Conservation (phyloP, 1,140 invertebrate species). For the Drosophila burlai region DNA sequence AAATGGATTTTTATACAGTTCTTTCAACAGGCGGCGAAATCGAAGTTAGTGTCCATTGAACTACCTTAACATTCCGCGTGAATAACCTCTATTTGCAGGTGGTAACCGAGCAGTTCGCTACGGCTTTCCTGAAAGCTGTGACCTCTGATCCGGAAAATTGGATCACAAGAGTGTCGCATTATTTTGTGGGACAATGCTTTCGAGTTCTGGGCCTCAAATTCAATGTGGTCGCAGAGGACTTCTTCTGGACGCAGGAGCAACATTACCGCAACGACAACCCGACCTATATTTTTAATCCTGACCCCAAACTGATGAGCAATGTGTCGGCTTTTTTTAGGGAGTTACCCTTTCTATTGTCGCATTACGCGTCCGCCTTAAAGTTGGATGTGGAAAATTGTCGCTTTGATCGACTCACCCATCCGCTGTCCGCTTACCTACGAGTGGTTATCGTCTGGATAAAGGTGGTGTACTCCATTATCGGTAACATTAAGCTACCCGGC, state of each 20-base stretch:
- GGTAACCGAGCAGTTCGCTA: constrained; percentile 13
- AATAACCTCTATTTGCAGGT: constrained; percentile 3
- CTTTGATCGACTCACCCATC: constrained; percentile 40
- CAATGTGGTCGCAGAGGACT: constrained; percentile 36
- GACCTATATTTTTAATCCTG: constrained; percentile 43
- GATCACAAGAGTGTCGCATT: constrained; percentile 36
- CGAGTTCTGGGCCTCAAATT: constrained; percentile 44
- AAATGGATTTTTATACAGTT: constrained; percentile 55
- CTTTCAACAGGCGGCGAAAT: constrained; percentile 37
- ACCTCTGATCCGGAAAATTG: constrained; percentile 43
- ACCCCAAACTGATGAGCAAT: constrained; percentile 26
- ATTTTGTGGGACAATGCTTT: constrained; percentile 65
- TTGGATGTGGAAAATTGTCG: neutral
- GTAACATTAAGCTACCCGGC: constrained; percentile 1
- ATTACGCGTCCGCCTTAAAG: neutral
- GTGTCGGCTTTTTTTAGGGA: constrained; percentile 39
- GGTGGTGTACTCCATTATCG: constrained; percentile 35
- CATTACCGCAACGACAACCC: constrained; percentile 50
- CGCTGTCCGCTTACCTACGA: constrained; percentile 46
- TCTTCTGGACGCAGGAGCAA: constrained; percentile 29
- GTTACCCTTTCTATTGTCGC: constrained; percentile 25
- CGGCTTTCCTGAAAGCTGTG: constrained; percentile 37
- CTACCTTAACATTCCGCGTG: neutral
- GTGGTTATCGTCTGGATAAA: constrained; percentile 40
- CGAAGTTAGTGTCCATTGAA: constrained; percentile 14